phyloP scores from a whole-genome alignment of 2,797 vertebrate species.

The Manis javanica region DNA sequence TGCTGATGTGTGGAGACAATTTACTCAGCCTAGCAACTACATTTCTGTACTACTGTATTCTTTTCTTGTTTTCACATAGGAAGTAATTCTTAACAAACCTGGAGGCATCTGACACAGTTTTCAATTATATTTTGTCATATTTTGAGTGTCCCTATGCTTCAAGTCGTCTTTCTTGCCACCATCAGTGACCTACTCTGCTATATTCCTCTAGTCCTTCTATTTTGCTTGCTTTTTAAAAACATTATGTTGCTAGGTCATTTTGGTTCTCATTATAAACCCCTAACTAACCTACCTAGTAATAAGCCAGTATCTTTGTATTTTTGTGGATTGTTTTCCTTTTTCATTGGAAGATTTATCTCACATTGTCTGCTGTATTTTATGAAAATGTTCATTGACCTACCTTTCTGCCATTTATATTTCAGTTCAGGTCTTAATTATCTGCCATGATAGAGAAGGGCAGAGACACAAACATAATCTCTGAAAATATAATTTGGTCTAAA shows the following conservation, averaged over 20 bases:
- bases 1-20: neutral
- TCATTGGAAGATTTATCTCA: neutral
- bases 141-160: neutral
- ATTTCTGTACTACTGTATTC: neutral
- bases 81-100: neutral
- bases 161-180: neutral
- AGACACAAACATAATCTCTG: slow-evolving; percentile 12
- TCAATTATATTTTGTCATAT: neutral
- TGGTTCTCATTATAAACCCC: neutral
- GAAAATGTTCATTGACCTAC: neutral
- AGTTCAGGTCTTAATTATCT: slow-evolving; percentile 25
- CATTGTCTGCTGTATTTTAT: neutral
- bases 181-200: neutral
- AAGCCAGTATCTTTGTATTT: neutral
- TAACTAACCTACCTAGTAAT: neutral
- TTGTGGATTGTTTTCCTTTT: slow-evolving; percentile 29
- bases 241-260: neutral
- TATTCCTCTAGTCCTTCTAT: neutral
- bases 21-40: neutral
- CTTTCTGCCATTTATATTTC: slow-evolving; percentile 14
- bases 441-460: neutral
- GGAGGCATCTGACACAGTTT: neutral
- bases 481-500: slow-evolving; percentile 10
- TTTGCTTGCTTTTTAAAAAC: neutral
- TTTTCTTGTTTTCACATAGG: neutral